Conservation (phyloP, 1,140 invertebrate genomes). For the Ceratoteleas bidentatus region DNA sequence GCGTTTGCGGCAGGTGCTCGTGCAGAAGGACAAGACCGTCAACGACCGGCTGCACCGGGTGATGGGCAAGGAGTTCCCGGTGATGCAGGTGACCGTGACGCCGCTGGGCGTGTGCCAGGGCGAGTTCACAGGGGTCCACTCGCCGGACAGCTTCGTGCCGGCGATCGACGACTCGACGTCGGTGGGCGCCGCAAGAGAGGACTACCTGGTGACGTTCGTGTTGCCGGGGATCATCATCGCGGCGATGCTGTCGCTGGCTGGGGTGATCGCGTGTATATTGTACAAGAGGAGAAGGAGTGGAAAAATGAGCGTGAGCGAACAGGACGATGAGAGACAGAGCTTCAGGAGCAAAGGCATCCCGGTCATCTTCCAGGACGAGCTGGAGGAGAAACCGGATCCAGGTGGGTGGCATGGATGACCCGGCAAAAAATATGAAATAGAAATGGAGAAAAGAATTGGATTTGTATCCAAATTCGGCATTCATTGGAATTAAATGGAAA, state of each 20-base stretch:
- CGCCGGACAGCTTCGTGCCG: constrained; percentile 75
- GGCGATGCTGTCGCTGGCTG: constrained; percentile 92
- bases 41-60: constrained; percentile 86
- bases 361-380: constrained; percentile 96
- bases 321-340: constrained; percentile 89
- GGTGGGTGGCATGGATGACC: too few relatives aligned
- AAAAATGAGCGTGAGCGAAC: constrained; percentile 88
- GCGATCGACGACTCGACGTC: constrained; percentile 81
- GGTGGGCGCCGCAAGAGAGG: constrained; percentile 83
- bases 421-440: too few relatives aligned
- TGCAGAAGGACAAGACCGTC: constrained; percentile 83
- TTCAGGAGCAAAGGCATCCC: constrained; percentile 96
- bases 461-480: too few relatives aligned
- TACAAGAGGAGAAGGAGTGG: constrained; percentile 91
- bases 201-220: constrained; percentile 94
- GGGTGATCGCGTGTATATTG: constrained; percentile 92
- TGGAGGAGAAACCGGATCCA: constrained; percentile 93
- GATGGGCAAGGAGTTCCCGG: constrained; percentile 88
- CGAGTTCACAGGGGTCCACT: constrained; percentile 81
- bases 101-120: constrained; percentile 88
- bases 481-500: too few relatives aligned
- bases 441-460: too few relatives aligned
- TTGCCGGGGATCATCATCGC: constrained; percentile 94
- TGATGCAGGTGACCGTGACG: constrained; percentile 87
- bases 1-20: constrained; percentile 86